phyloP scores from a whole-genome alignment of 2,797 vertebrate genomes.

The Phoeniculus purpureus region DNA sequence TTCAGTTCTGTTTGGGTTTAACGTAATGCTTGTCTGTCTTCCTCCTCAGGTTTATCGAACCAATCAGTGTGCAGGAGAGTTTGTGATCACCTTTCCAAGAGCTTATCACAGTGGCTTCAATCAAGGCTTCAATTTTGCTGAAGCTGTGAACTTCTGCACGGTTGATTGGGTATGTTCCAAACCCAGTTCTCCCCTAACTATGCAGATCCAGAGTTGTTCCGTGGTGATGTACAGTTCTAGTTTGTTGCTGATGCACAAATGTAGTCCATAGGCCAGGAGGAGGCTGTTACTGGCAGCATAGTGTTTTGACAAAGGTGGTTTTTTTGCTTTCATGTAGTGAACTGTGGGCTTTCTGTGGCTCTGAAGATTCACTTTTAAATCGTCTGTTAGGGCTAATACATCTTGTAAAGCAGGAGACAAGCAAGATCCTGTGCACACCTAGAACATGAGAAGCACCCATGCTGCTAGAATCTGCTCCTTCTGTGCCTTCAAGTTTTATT shows the following conservation, averaged over 20 bases:
- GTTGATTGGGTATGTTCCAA: constrained; percentile 90
- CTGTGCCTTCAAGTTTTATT: not conserved
- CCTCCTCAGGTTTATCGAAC: constrained; percentile 91
- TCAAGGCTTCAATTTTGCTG: constrained; percentile 99
- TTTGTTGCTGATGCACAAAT: not conserved
- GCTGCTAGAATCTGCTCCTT: not conserved
- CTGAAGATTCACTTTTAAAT: not conserved
- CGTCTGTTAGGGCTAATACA: rapidly evolving
- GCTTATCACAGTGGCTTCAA: constrained; percentile 99
- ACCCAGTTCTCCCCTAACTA: not conserved
- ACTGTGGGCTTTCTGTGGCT: not conserved
- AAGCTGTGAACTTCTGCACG: constrained; percentile 98
- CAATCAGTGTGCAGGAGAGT: constrained; percentile 98
- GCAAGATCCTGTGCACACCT: rapidly evolving
- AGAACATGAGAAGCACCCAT: not conserved
- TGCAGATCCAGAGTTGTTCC: not conserved
- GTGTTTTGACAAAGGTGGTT: not conserved
- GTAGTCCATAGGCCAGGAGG: not conserved
- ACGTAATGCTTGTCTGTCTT: not conserved
- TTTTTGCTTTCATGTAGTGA: not conserved
- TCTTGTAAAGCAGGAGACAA: not conserved
- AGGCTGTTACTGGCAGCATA: not conserved
- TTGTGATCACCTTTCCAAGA: constrained; percentile 97
- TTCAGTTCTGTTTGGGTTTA: not conserved
- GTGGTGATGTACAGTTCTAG: not conserved